These are phyloP conservation scores for Aelia acuminata DNA, from an alignment of 2,888 invertebrate species.

Conservation along the genomic window DNA sequence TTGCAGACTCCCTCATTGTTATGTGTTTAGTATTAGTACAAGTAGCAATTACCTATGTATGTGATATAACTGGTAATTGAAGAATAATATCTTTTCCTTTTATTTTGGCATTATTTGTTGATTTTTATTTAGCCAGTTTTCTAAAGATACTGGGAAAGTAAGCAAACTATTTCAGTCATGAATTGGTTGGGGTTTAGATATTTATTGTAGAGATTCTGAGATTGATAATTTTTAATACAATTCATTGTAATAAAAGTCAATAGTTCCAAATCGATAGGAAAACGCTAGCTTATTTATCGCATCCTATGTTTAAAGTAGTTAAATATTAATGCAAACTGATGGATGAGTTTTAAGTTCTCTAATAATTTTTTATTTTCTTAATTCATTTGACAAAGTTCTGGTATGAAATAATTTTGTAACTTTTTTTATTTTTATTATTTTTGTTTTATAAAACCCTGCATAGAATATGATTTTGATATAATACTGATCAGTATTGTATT, in stretches of 20 bases:
- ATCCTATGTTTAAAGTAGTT: background rate
- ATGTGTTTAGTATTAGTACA: constrained; percentile 21
- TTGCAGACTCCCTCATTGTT: constrained; percentile 28
- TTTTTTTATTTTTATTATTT: background rate
- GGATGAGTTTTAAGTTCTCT: background rate
- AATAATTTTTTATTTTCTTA: background rate
- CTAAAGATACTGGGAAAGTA: background rate
- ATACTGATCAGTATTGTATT: too few species aligned
- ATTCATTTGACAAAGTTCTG: background rate
- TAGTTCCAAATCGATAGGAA: background rate
- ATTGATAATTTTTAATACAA: background rate
- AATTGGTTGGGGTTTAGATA: constrained; percentile 25
- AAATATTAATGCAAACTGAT: background rate
- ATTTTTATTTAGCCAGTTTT: background rate
- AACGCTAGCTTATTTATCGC: background rate
- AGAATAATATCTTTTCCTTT: background rate
- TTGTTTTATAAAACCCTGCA: background rate
- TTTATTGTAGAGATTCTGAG: background rate
- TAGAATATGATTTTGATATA: background rate
- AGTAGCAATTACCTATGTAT: background rate
- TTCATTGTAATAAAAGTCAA: background rate
- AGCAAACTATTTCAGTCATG: background rate
- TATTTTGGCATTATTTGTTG: background rate
- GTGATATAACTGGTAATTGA: background rate
- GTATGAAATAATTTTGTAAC: background rate